Evolutionary conservation across 2,113 vertebrate genomes (phyloP), one percentile per base, ranked within the genome.

Genomic region (Bos javanicus): DNA sequence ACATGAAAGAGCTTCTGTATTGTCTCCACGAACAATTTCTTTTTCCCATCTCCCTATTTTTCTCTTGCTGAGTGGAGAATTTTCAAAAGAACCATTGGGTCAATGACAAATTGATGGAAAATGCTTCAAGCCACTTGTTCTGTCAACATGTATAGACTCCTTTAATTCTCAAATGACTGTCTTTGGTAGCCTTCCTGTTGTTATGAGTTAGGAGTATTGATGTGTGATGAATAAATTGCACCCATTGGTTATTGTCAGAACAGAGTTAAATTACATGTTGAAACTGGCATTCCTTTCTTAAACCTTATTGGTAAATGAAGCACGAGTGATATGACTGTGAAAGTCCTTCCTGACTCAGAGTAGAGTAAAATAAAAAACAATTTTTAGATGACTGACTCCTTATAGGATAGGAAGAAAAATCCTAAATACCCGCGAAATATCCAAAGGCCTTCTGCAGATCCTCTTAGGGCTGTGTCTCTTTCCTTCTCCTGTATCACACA

Each of bases 261-360:
- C 56, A 97, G 86, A 96, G 94, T 85, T 95, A 97, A 97, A 97
- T 98, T 97, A 88, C 85, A 94, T 97, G 91, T 97, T 97, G 90
- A 91, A 95, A 97, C 94, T 97, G 93, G 76, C 71, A 95, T 93
- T 96, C 39, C 46, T 96, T 95, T 95, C 91, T 94, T 92, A 89
- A 93, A 96, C 46, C 62, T 92, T 97, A 89, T 86, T 94, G 39
- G 36, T 97, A 97, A 97, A 93, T 96, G 94, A 97, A 97, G 50
- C 85, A 83, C 83, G 74, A 94, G 56, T 86, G 88, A 94, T 91
- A 85, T 36, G 91, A 91, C 91, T 86, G 33, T 90, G 85, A 94
- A 97, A 95, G 84, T 92, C 81, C 87, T 97, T 94, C 90, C 54
- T 96, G 76, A 78, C 43, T 97, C 87, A 91, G 30, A 97, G 62